phyloP scores from a whole-genome alignment of 1,140 invertebrate genomes.

The Calephelis virginiensis region DNA sequence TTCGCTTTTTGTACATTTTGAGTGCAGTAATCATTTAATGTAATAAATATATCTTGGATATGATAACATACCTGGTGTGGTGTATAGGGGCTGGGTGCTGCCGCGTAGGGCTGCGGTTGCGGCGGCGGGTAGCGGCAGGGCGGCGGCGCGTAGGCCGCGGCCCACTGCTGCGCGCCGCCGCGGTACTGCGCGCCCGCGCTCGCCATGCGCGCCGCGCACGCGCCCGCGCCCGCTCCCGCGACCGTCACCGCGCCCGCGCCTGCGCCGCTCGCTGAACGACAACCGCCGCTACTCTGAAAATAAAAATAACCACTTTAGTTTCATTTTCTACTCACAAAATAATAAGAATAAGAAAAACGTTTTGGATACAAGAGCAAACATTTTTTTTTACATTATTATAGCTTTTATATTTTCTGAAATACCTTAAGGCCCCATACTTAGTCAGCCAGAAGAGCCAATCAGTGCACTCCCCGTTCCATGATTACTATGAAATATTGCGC shows the following conservation, averaged over 20 bases:
- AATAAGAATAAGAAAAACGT: too few relatives aligned
- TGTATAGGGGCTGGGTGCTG: slow-evolving; percentile 61
- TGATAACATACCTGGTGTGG: slow-evolving; percentile 55
- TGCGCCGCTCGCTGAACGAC: slow-evolving; percentile 56
- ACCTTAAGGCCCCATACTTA: too few relatives aligned
- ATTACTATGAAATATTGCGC: too few relatives aligned
- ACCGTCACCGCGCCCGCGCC: slow-evolving; percentile 59
- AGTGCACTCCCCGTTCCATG: too few relatives aligned
- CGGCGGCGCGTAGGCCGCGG: slow-evolving; percentile 66
- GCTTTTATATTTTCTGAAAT: too few relatives aligned
- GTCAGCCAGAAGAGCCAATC: too few relatives aligned
- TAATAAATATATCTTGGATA: too few relatives aligned
- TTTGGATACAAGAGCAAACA: too few relatives aligned
- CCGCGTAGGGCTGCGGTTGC: slow-evolving; percentile 64
- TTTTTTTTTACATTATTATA: too few relatives aligned
- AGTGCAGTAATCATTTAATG: too few relatives aligned
- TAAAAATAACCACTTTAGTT: slow-evolving; percentile 19
- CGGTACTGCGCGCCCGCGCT: slow-evolving; percentile 72
- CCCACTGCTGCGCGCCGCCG: slow-evolving; percentile 69
- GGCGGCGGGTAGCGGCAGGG: slow-evolving; percentile 74
- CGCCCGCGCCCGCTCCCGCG: slow-evolving; percentile 53
- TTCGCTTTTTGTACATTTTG: too few relatives aligned
- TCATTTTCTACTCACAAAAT: too few relatives aligned
- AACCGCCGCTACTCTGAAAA: slow-evolving; percentile 63
- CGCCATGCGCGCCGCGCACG: slow-evolving; percentile 70